phyloP scores from a whole-genome alignment of 2,888 invertebrate genomes.

The Perdita meconis region DNA sequence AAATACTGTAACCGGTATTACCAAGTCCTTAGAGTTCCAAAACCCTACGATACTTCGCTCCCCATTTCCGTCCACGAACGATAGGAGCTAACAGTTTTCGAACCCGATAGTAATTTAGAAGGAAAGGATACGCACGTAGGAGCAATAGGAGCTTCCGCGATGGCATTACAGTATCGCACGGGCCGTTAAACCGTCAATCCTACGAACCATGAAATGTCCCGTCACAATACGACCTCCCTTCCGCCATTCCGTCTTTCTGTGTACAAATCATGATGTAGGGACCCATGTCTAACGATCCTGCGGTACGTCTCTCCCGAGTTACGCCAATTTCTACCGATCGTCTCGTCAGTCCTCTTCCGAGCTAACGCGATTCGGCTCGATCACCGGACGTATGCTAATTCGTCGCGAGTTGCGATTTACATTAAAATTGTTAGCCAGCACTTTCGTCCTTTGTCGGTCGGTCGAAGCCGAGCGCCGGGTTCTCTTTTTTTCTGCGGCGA shows the following conservation, averaged over 20 bases:
- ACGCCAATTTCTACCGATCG: not conserved
- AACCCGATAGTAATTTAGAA: constrained; percentile 4
- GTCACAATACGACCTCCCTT: not conserved
- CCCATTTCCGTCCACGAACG: not conserved
- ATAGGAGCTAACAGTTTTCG: not conserved
- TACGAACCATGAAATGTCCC: constrained; percentile 81
- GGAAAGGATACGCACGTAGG: constrained; percentile 13
- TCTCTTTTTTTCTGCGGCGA: constrained; percentile 24
- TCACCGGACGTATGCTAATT: not conserved
- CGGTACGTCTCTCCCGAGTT: not conserved
- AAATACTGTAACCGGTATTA: too few species aligned
- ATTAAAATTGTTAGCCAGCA: constrained; percentile 28
- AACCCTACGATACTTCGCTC: not conserved
- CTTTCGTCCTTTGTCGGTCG: constrained; percentile 36
- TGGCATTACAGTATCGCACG: constrained; percentile 78
- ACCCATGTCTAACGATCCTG: not conserved
- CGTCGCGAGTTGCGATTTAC: constrained; percentile 25
- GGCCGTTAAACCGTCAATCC: constrained; percentile 80
- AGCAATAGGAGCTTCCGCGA: constrained; percentile 65
- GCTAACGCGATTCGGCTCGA: constrained; percentile 1
- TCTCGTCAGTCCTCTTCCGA: not conserved
- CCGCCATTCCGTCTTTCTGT: not conserved
- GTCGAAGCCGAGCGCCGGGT: constrained; percentile 3
- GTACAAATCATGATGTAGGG: not conserved
- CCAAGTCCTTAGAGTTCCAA: too few species aligned